A percentile compares a stretch with the other conserved stretches of the same genome.
These are phyloP conservation scores for Speoplatyrhinus poulsoni DNA, from an alignment of 2,113 vertebrate genomes.

Conservation along the genomic window DNA sequence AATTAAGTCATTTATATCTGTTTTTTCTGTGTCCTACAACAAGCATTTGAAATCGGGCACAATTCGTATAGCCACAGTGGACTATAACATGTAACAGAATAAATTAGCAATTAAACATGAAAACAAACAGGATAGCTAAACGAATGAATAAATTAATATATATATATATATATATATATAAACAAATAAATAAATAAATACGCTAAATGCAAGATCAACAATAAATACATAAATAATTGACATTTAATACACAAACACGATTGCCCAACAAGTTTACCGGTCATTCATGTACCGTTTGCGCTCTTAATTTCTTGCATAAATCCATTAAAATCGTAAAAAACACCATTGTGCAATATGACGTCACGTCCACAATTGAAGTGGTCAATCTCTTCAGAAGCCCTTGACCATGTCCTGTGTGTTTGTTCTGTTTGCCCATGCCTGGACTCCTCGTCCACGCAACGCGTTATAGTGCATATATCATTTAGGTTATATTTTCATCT, in stretches of 20 bases:
- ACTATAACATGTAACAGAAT: constrained; percentile 57
- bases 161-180: constrained; percentile 59
- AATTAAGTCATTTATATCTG: constrained; percentile 37
- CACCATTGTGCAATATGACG: constrained; percentile 81
- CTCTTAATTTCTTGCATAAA: constrained; percentile 78
- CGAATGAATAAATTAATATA: constrained; percentile 44
- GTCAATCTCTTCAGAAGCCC: constrained; percentile 53
- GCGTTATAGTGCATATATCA: constrained; percentile 68
- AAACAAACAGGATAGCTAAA: constrained; percentile 40
- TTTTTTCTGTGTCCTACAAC: constrained; percentile 42
- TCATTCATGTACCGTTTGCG: constrained; percentile 60
- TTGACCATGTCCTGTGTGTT: constrained; percentile 42
- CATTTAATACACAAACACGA: constrained; percentile 67
- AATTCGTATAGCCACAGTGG: constrained; percentile 56
- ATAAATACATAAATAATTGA: constrained; percentile 43
- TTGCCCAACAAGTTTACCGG: constrained; percentile 70
- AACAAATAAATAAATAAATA: constrained; percentile 37
- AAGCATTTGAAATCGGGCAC: constrained; percentile 53
- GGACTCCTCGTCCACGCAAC: too few relatives aligned
- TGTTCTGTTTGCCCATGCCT: too few relatives aligned
- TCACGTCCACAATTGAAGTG: constrained; percentile 70
- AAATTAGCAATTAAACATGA: constrained; percentile 42
- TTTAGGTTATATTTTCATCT: too few relatives aligned
- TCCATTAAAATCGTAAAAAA: constrained; percentile 70
- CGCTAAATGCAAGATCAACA: constrained; percentile 35